Conservation (phyloP, 2,888 invertebrate species). For the Acholoe squamosa region DNA sequence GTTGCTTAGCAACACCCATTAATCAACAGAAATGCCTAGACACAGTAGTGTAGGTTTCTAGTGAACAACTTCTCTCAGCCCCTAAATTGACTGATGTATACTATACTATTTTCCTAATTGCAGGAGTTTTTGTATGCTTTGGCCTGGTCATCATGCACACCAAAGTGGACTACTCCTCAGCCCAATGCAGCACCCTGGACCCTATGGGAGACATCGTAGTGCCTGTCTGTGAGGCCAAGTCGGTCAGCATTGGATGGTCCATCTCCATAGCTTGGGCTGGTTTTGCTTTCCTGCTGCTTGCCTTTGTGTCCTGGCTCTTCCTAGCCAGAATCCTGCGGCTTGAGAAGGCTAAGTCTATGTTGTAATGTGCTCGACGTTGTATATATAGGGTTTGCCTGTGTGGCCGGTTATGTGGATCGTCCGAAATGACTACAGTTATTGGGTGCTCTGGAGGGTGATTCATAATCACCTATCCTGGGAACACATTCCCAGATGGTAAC, state of each 20-base stretch:
- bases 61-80: too few relatives aligned
- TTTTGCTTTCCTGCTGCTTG: slow-evolving; percentile 91
- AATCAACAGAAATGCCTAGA: too few relatives aligned
- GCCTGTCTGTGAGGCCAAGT: slow-evolving; percentile 76
- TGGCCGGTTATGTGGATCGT: too few relatives aligned
- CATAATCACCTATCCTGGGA: too few relatives aligned
- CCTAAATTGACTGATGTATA: too few relatives aligned
- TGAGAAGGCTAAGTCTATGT: slow-evolving; percentile 79
- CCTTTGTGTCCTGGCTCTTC: slow-evolving; percentile 93
- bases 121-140: slow-evolving; percentile 95
- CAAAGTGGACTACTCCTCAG: slow-evolving; percentile 86
- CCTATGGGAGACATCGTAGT: neutral
- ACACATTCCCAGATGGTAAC: too few relatives aligned
- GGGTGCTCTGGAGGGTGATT: too few relatives aligned
- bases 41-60: too few relatives aligned
- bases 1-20: too few relatives aligned
- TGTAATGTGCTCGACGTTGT: slow-evolving; percentile 61
- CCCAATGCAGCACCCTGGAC: slow-evolving; percentile 61
- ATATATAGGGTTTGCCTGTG: too few relatives aligned
- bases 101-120: neutral
- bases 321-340: slow-evolving; percentile 93
- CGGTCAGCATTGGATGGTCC: slow-evolving; percentile 79
- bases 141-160: slow-evolving; percentile 96
- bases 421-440: too few relatives aligned
- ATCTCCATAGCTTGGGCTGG: slow-evolving; percentile 88